Base-by-base conservation (phyloP, 2,113 vertebrate species). In the Motacilla alba region DNA sequence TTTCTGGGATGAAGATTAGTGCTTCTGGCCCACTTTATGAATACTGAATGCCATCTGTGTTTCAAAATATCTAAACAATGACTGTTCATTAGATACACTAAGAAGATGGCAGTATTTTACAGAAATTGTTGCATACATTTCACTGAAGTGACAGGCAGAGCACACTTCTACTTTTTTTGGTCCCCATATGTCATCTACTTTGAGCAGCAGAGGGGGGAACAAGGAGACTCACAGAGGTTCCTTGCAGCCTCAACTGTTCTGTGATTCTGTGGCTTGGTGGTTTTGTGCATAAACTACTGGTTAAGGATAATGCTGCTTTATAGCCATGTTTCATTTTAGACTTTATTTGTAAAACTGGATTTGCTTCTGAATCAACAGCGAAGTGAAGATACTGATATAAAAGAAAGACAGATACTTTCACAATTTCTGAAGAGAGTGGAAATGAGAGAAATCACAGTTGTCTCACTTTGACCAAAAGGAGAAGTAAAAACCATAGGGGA, bases 401-500 rank as follows among this genome's bases (percentile, higher is more conserved):
- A 92, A 63, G 75, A 76, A 85, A 55, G 27, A 52, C 62, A 82
- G 64, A 44, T 55, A 62, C 44, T 89, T 93, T 55, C 44, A 66
- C 26, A 41, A 67, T 84, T 81, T 72, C 83, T 74, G 58, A 74
- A 73, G 44, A 62, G 52, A 28, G 41, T n/a, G 35, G n/a, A 88
- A 95, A 91, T 70, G 60, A 95, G 55, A 90, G 66, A 93, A 96
- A 95, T 97, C 90, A 88, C 64, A 72, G 85, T 73, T 93, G 24
- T 31, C 19, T 70, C 85, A 83, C 62, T 96, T 92, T 91, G 46
- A 87, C 83, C 37, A 67, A 94, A 95, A 94, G 66, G 21, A 83
- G 83, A 96, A 97, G 91, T 95, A 55, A 94, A 96, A 96, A 93
- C 94, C 96, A 50, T 94, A 96, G 50, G 20, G 94, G 95, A 97